These are phyloP conservation scores for Helicolenus hilgendorfi DNA, from an alignment of 2,797 vertebrate genomes.

Conservation along the genomic window DNA sequence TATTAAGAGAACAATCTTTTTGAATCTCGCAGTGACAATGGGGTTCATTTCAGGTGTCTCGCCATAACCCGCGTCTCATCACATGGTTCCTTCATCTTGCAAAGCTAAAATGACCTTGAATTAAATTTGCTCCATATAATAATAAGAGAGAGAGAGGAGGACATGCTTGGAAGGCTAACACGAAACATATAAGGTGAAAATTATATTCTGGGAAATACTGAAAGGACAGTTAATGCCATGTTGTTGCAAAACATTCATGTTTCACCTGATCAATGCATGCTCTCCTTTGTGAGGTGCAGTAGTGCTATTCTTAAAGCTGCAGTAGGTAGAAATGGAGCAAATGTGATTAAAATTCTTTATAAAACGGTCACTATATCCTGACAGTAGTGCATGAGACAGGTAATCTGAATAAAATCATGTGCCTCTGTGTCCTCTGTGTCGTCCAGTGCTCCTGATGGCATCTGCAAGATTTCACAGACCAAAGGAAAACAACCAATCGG, in stretches of 20 bases:
- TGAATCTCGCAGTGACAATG: conserved; percentile 23
- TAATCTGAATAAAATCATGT: too few species aligned
- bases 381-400: too few species aligned
- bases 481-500: too few species aligned
- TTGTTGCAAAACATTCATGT: background rate
- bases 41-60: conserved; percentile 20
- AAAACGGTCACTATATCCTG: too few species aligned
- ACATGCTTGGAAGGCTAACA: conserved; percentile 7
- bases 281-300: background rate
- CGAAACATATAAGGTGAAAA: background rate
- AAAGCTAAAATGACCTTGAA: background rate
- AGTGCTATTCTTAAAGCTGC: background rate
- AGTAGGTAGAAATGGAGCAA: too few species aligned
- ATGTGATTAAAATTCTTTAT: too few species aligned
- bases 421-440: too few species aligned
- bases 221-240: background rate
- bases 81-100: conserved; percentile 19
- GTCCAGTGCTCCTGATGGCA: too few species aligned
- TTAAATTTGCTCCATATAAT: conserved; percentile 3
- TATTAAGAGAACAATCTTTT: conserved; percentile 40
- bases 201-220: background rate
- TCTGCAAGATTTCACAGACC: too few species aligned
- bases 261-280: background rate
- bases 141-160: background rate
- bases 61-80: background rate